Conservation (phyloP, 1,140 invertebrate species). For the Dolichoris vasculosae region DNA sequence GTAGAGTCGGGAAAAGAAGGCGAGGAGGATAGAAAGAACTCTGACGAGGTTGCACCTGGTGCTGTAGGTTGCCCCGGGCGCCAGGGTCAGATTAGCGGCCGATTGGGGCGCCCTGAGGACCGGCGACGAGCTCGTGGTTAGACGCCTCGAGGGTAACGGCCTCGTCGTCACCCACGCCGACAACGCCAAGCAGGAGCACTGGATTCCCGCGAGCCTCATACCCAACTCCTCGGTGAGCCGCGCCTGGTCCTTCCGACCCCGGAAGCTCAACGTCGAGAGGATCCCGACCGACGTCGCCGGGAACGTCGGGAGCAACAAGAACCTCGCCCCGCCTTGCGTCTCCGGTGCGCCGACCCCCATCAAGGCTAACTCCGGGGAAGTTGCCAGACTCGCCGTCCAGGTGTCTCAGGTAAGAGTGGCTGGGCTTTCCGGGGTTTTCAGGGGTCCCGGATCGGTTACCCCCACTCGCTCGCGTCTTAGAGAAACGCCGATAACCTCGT, state of each 20-base stretch:
- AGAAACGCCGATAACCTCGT: too few relatives aligned
- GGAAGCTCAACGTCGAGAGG: slow-evolving; percentile 67
- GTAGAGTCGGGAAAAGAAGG: neutral
- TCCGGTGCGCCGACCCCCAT: slow-evolving; percentile 61
- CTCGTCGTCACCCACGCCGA: slow-evolving; percentile 69
- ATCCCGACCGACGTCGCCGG: neutral
- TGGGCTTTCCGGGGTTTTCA: neutral
- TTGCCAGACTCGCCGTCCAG: slow-evolving; percentile 65
- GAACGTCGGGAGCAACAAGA: neutral
- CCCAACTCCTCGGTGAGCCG: slow-evolving; percentile 74
- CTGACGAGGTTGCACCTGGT: slow-evolving; percentile 27
- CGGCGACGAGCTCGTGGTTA: slow-evolving; percentile 74
- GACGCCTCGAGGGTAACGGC: slow-evolving; percentile 72
- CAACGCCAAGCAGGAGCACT: slow-evolving; percentile 74
- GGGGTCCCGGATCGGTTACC: too few relatives aligned
- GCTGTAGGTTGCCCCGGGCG: slow-evolving; percentile 74
- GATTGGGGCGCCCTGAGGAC: slow-evolving; percentile 75
- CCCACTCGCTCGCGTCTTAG: too few relatives aligned
- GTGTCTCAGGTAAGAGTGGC: slow-evolving; percentile 40
- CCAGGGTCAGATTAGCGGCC: slow-evolving; percentile 73
- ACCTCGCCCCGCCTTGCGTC: slow-evolving; percentile 55
- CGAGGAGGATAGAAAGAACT: too few relatives aligned
- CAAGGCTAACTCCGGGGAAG: slow-evolving; percentile 64
- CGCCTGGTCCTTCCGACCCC: slow-evolving; percentile 79
- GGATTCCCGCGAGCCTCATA: slow-evolving; percentile 80